Evolutionary conservation across 2,113 vertebrate genomes (phyloP), one percentile per base, ranked within the genome.

Genomic region (Hemiscyllium ocellatum): DNA sequence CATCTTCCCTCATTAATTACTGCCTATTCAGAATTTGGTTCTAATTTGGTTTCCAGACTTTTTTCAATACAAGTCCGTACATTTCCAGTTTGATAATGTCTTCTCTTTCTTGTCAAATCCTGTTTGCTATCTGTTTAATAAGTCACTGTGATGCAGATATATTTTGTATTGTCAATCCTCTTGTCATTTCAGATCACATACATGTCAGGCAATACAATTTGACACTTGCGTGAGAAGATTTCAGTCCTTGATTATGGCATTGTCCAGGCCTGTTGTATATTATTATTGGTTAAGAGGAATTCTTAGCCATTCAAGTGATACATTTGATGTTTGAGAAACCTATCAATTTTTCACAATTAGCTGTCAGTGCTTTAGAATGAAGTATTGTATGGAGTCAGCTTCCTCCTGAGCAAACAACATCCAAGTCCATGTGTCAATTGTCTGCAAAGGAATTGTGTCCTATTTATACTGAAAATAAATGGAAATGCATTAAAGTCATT

Each of bases 51-150:
- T 47, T 24, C 24, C 3, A 66, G 4, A 17, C 61, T 33, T 66
- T 20, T 61, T 37, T 42, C 61, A 93, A 37, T 66, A 42, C 5
- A 65, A 83, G 26, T 94, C 91, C 93, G 70, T 94, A 42, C 10
- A 94, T 94, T 94, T 47, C 47, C 69, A 26, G 47, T 50, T 47
- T 95, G 42, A 95, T 72, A 2, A 69, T 72, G 94, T 72, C 69
- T 33, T 72, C 47, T 50, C 72, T 22, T 52, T 90, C 50, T 76
- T 95, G 94, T 76, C 69, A 72, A 95, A 50, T 72, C 24, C 68
- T 50, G 69, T 95, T 95, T 94, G 66, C 93, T 50, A 70, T 94
- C 93, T 47, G 70, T 69, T 94, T 95, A 95, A 76, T 95, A 95
- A 95, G 68, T 29, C 47, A 50, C 24, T 33, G 24, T 72, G 69